A percentile compares a stretch with the other conserved stretches of the same genome.
phyloP scores from a whole-genome alignment of 2,888 invertebrate species.

The Tinea pellionella region DNA sequence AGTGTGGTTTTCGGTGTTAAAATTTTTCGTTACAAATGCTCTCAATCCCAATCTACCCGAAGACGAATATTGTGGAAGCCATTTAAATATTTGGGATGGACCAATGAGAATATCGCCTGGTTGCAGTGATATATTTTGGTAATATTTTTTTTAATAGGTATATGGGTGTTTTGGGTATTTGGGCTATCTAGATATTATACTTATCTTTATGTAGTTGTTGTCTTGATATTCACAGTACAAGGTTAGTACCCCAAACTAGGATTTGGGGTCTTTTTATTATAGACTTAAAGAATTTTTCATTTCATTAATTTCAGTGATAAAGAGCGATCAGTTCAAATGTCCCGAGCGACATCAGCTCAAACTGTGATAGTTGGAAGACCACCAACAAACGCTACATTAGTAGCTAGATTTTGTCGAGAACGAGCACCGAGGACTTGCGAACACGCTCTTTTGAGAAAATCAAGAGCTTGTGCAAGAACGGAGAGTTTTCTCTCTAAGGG shows the following conservation, averaged over 20 bases:
- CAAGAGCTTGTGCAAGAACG: slow-evolving; percentile 81
- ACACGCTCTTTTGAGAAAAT: slow-evolving; percentile 75
- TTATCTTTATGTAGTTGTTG: no score
- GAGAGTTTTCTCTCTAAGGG: slow-evolving; percentile 88
- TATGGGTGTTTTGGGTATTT: no score
- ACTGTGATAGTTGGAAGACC: slow-evolving; percentile 67
- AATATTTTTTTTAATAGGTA: slow-evolving; percentile 29
- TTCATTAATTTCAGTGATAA: slow-evolving; percentile 39
- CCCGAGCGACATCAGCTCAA: slow-evolving; percentile 57
- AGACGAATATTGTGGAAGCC: slow-evolving; percentile 84
- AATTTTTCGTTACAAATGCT: slow-evolving; percentile 81
- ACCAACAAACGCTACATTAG: slow-evolving; percentile 78
- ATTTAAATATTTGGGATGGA: slow-evolving; percentile 89
- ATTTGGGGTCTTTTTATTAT: no score
- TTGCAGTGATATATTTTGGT: slow-evolving; percentile 87
- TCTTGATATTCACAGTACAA: no score
- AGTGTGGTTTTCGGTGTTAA: slow-evolving; percentile 88
- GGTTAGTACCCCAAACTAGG: no score
- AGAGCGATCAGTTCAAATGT: slow-evolving; percentile 59
- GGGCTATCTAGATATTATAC: no score
- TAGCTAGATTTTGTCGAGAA: slow-evolving; percentile 86
- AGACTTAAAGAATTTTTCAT: no score
- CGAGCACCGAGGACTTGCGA: slow-evolving; percentile 86
- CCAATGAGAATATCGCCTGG: slow-evolving; percentile 79
- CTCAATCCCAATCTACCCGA: slow-evolving; percentile 73